phyloP scores from a whole-genome alignment of 2,888 invertebrate species.

The Caenorhabditis sp. region DNA sequence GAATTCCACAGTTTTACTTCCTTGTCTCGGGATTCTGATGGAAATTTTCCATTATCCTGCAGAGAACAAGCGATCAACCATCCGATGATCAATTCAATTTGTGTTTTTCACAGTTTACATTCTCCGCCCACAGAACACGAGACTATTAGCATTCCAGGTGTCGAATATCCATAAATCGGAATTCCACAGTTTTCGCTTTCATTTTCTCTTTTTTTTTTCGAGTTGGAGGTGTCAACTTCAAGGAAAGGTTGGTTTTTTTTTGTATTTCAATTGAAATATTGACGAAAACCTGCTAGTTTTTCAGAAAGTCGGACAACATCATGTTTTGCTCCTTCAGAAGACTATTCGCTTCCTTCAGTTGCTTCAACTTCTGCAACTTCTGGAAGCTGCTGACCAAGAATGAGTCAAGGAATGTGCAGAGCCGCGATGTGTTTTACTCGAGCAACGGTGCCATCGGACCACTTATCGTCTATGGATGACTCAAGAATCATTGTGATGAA shows the following conservation, averaged over 20 bases:
- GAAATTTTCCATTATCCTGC: not conserved
- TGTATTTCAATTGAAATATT: too few relatives aligned
- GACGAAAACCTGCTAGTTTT: too few relatives aligned
- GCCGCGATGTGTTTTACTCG: slow-evolving; percentile 18
- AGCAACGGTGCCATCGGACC: slow-evolving; percentile 31
- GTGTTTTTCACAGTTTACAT: not conserved
- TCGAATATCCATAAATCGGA: not conserved
- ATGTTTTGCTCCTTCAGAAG: slow-evolving; percentile 17
- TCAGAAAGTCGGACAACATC: not conserved
- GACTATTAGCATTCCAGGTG: slow-evolving; percentile 5
- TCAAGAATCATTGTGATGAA: too few relatives aligned
- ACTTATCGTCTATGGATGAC: slow-evolving; percentile 18
- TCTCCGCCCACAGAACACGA: not conserved
- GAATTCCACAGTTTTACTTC: not conserved
- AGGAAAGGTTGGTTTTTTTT: too few relatives aligned
- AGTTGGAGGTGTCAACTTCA: too few relatives aligned
- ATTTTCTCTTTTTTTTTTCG: slow-evolving; percentile 2
- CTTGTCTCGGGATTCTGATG: not conserved
- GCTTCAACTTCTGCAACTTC: slow-evolving; percentile 1
- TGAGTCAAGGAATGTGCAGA: not conserved
- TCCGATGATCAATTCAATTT: not conserved
- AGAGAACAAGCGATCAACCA: not conserved
- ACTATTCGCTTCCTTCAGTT: not conserved
- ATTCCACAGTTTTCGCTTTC: not conserved
- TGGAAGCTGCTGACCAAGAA: slow-evolving; percentile 5